A percentile compares a stretch with the other conserved stretches of the same genome.
Conservation (phyloP, 2,797 vertebrate species). For the Acrossocheilus wenchowensis region DNA sequence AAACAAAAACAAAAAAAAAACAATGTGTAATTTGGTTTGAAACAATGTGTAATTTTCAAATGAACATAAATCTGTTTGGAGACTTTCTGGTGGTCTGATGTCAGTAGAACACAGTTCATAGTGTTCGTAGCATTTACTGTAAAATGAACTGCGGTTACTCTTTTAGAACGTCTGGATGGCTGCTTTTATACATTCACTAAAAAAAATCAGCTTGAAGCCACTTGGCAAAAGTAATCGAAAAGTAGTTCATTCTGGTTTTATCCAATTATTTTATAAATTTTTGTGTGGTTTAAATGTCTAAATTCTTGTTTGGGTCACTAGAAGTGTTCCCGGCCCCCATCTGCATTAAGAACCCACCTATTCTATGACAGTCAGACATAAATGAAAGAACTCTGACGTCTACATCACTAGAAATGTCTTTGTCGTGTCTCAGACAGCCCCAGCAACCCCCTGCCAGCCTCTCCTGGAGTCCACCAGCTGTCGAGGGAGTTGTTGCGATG, state of each 20-base stretch:
- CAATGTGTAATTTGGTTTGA: no score
- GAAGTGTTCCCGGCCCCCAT: slow-evolving; percentile 67
- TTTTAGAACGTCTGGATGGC: neutral
- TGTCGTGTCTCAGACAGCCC: slow-evolving; percentile 62
- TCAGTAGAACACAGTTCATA: neutral
- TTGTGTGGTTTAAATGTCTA: neutral
- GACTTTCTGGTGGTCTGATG: neutral
- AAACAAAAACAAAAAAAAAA: no score
- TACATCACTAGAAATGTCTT: slow-evolving; percentile 76
- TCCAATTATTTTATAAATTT: neutral
- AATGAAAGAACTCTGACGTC: slow-evolving; percentile 67
- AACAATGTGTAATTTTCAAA: neutral
- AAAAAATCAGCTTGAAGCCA: neutral
- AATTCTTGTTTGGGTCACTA: slow-evolving; percentile 69
- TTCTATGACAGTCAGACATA: slow-evolving; percentile 68
- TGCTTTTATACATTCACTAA: neutral
- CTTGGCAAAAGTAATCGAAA: neutral
- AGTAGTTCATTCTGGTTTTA: neutral
- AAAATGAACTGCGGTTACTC: neutral
- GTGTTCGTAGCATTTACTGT: neutral
- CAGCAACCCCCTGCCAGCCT: slow-evolving; percentile 64
- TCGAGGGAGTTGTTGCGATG: slow-evolving; percentile 50
- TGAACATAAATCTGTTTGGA: neutral
- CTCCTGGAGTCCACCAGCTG: slow-evolving; percentile 66
- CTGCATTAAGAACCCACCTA: slow-evolving; percentile 48